These are phyloP conservation scores for Anagrus nilaparvatae DNA, from an alignment of 1,140 invertebrate genomes.

Conservation along the genomic window DNA sequence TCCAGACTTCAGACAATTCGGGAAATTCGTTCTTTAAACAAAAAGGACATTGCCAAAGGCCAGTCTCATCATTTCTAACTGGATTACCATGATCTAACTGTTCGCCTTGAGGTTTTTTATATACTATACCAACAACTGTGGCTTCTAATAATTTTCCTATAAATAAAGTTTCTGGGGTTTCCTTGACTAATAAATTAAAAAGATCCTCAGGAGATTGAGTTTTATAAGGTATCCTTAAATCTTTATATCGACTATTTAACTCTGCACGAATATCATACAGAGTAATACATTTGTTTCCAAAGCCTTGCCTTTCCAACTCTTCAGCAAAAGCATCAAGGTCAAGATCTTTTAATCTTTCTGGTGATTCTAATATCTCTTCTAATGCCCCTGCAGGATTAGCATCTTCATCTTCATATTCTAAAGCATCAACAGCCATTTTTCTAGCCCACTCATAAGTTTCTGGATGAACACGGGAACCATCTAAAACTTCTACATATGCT, in stretches of 20 bases:
- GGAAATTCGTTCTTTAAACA: constrained; percentile 93
- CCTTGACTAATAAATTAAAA: constrained; percentile 94
- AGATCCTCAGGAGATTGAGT: constrained; percentile 75
- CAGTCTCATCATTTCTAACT: constrained; percentile 84
- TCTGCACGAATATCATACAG: constrained; percentile 96
- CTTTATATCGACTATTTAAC: constrained; percentile 81
- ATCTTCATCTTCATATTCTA: constrained; percentile 96
- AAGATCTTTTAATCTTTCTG: constrained; percentile 90
- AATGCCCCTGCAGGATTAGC: constrained; percentile 92
- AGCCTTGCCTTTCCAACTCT: constrained; percentile 89
- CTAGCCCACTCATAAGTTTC: constrained; percentile 99
- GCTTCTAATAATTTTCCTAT: constrained; percentile 80
- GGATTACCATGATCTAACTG: constrained; percentile 93
- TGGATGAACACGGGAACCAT: constrained; percentile 95
- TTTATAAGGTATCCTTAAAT: constrained; percentile 71
- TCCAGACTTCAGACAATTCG: constrained; percentile 94
- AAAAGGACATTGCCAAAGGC: constrained; percentile 95
- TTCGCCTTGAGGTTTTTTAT: constrained; percentile 83
- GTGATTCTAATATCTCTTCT: constrained; percentile 93
- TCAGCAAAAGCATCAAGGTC: constrained; percentile 98
- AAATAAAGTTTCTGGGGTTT: constrained; percentile 90
- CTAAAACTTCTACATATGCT: constrained; percentile 90
- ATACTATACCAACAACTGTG: constrained; percentile 64
- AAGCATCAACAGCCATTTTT: constrained; percentile 99
- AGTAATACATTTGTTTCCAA: constrained; percentile 95